These are phyloP conservation scores for Spongilla lacustris DNA, from an alignment of 37 sponge, comb jelly and placozoan genomes.

Conservation along the genomic window DNA sequence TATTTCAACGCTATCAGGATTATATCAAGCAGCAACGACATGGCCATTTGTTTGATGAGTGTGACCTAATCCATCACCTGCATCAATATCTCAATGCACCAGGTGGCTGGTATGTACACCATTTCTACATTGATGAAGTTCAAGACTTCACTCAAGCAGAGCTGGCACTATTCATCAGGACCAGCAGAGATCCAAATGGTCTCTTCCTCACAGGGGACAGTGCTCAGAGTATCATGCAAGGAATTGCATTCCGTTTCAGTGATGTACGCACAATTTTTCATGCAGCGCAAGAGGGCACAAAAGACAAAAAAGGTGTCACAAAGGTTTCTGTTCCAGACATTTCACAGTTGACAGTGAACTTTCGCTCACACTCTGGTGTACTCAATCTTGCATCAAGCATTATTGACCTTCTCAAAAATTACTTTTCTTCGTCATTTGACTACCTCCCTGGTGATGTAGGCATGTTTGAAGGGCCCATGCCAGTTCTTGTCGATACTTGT, in stretches of 20 bases:
- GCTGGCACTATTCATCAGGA: conserved; percentile 48
- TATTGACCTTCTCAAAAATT: conserved; percentile 54
- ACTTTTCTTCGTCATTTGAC: conserved; percentile 75
- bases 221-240: conserved; percentile 88
- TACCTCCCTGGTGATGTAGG: conserved; percentile 48
- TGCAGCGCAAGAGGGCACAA: background rate
- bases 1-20: conserved; percentile 53
- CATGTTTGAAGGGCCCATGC: conserved; percentile 68
- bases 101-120: conserved; percentile 46
- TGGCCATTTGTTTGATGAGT: conserved; percentile 60
- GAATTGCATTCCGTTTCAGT: conserved; percentile 76
- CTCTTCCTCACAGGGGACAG: conserved; percentile 83
- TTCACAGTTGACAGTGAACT: conserved; percentile 65
- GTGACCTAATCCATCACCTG: conserved; percentile 66
- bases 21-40: conserved; percentile 6
- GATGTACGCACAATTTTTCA: conserved; percentile 73
- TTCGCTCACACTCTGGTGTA: conserved; percentile 80
- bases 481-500: conserved; percentile 41
- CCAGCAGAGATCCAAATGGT: conserved; percentile 63
- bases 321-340: conserved; percentile 43
- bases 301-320: background rate
- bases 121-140: conserved; percentile 81
- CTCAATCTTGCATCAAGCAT: conserved; percentile 71
- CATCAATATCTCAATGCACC: conserved; percentile 25
- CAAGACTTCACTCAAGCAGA: conserved; percentile 93